These are phyloP conservation scores for Rhopalosiphum maidis DNA, from an alignment of 1,140 invertebrate genomes.

Conservation along the genomic window DNA sequence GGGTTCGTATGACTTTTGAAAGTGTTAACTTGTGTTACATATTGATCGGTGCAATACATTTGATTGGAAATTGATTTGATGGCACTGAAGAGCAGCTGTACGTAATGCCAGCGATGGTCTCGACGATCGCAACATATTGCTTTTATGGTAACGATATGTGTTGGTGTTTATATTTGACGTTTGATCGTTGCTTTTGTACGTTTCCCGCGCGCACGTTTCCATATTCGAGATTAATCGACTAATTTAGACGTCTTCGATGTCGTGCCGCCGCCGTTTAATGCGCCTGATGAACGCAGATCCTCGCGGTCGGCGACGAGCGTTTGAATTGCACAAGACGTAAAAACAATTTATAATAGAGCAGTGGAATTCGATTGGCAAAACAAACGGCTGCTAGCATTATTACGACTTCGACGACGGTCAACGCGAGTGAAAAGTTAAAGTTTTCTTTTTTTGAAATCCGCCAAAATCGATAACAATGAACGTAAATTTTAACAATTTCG, in stretches of 20 bases:
- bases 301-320: too few species aligned
- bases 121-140: slow-evolving; percentile 38
- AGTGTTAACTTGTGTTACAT: slow-evolving; percentile 25
- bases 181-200: not conserved
- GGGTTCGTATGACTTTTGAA: not conserved
- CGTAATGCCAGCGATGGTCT: not conserved
- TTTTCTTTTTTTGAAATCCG: not conserved
- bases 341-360: not conserved
- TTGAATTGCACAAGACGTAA: too few species aligned
- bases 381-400: not conserved
- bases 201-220: not conserved
- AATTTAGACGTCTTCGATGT: not conserved
- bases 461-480: not conserved
- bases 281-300: too few species aligned
- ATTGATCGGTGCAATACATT: slow-evolving; percentile 8
- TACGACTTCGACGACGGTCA: not conserved
- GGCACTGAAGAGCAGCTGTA: slow-evolving; percentile 29
- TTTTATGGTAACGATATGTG: slow-evolving; percentile 40
- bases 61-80: slow-evolving; percentile 27
- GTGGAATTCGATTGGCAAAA: not conserved
- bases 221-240: not conserved
- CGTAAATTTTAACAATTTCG: not conserved
- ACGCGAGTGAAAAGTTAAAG: not conserved
- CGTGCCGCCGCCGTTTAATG: too few species aligned
- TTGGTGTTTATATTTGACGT: slow-evolving; percentile 17